phyloP scores from a whole-genome alignment of 2,797 vertebrate genomes.

The Tragopan temminckii region DNA sequence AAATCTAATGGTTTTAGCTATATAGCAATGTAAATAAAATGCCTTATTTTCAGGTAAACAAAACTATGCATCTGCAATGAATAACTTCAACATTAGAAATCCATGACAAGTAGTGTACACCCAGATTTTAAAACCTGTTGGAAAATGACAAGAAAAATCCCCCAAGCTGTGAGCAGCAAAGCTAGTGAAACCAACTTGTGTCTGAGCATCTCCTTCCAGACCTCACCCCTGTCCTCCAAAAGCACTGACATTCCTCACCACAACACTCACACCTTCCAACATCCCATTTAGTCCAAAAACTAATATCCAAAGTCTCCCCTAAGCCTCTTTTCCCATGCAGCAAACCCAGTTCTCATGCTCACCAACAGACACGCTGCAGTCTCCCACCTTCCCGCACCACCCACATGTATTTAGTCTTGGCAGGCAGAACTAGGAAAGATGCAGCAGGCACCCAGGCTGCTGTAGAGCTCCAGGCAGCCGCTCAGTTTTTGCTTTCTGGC shows the following conservation, averaged over 20 bases:
- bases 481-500: background rate
- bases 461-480: background rate
- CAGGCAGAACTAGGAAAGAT: background rate
- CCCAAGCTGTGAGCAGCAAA: background rate
- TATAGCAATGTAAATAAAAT: background rate
- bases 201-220: background rate
- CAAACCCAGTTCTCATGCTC: background rate
- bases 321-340: background rate
- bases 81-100: background rate
- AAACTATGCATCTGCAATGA: background rate
- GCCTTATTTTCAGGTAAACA: background rate
- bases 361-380: background rate
- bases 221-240: background rate
- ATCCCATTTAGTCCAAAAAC: background rate
- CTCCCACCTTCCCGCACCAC: background rate
- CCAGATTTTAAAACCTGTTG: background rate
- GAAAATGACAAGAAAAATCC: background rate
- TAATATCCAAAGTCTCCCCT: background rate
- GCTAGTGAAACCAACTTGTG: background rate
- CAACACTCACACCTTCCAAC: background rate
- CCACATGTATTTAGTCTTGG: background rate
- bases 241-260: background rate
- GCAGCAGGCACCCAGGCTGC: accelerated
- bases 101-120: background rate
- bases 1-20: background rate